Evolutionary conservation across 2,888 invertebrate genomes (phyloP), one percentile per base, ranked within the genome.

Genomic region (Diploptera punctata): DNA sequence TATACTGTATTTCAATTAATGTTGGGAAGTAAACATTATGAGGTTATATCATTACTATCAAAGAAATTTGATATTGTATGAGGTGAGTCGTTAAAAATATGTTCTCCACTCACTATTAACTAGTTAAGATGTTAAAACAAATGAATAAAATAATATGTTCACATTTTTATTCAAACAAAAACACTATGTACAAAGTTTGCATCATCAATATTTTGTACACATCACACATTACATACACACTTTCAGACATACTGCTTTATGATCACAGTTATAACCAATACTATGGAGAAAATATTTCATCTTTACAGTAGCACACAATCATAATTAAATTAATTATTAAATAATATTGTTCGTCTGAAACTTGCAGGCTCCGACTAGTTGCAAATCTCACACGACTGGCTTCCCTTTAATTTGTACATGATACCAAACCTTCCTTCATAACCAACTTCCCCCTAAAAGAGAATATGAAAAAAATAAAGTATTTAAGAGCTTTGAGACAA

Each of bases 341-440:
- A 29, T 29, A 57, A 57, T n/a, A 57, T 57, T n/a, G 29, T 26
- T n/a, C 26, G 29, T 57, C 57, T 57, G 57, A 57, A 29, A 57
- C 57, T 57, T 24, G 16, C 57, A 57, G 57, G 57, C 57, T 57
- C 57, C 57, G 57, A 31, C 29, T 57, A 57, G 57, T 57, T 57
- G 31, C 29, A n/a, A 16, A 31, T 57, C 29, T 29, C 31, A 24
- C 24, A 29, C n/a, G 57, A 57, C 29, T 31, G 26, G 26, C 31
- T n/a, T 57, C 1, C 29, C 57, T 10, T 52, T 26, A 13, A n/a
- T 57, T 57, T 57, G 29, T 57, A 52, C 52, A 52, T 52, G 19
- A n/a, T n/a, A n/a, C n/a, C n/a, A n/a, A n/a, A 1, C 1, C 13
- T 52, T 52, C 24, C 10, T 47, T 18, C 18, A 18, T 5, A 19